These are phyloP conservation scores for Poecilia gillii DNA, from an alignment of 2,797 vertebrate species.

Conservation along the genomic window DNA sequence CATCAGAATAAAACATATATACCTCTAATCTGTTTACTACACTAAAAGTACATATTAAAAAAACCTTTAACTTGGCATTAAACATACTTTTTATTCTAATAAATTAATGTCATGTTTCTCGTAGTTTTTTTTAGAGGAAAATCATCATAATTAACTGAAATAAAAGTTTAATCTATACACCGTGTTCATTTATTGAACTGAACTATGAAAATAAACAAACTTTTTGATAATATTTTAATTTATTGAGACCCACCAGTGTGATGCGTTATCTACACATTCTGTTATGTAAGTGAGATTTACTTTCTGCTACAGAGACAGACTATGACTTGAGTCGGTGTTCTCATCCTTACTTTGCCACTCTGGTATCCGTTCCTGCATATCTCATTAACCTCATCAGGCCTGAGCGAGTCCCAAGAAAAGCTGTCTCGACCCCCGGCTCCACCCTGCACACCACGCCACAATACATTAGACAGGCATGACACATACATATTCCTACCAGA, in stretches of 20 bases:
- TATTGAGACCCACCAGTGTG: background rate
- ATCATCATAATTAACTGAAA: background rate
- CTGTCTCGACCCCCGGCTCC: conserved; percentile 84
- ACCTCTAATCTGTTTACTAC: background rate
- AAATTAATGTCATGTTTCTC: background rate
- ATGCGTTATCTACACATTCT: background rate
- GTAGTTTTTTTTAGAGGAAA: background rate
- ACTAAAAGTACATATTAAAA: background rate
- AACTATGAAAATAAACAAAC: background rate
- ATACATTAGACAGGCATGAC: background rate
- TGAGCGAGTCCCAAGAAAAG: conserved; percentile 91
- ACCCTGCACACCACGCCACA: conserved; percentile 62
- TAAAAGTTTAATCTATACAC: background rate
- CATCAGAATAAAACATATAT: too few relatives aligned
- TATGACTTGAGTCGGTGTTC: background rate
- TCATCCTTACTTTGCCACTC: conserved; percentile 86
- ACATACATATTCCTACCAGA: background rate
- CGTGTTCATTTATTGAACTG: background rate
- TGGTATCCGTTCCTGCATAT: conserved; percentile 87
- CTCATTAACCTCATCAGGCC: conserved; percentile 87
- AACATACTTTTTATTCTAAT: background rate
- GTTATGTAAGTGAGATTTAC: background rate
- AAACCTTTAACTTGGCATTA: background rate
- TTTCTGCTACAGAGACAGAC: background rate
- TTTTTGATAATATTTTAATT: background rate